Evolutionary conservation across 2,113 vertebrate species (phyloP), one percentile per base, ranked within the genome.

Genomic region (Geococcyx californianus): DNA sequence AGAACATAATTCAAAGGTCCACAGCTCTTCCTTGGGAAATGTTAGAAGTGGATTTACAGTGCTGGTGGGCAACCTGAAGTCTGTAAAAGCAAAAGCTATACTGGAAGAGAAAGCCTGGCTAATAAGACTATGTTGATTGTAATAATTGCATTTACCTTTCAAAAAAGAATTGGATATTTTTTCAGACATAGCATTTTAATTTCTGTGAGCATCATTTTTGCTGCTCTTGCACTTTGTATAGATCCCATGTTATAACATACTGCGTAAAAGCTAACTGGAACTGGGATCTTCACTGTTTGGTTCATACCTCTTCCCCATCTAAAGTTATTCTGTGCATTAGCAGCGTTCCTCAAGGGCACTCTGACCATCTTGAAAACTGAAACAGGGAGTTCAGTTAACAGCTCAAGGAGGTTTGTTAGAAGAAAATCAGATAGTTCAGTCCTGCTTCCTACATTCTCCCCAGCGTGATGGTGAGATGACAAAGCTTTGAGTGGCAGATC

Each of bases 31-130:
- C 40, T 9, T 74, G 60, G 58, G 38, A 78, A 64, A 90, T 89
- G 75, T 89, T 95, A 92, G 66, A 92, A 95, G 44, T 81, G 84
- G 77, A 96, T 95, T 97, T 97, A 93, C 81, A 72, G 85, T 91
- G 92, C 93, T 94, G 75, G 94, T 93, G 76, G 74, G 12, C 75
- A 73, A 56, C 38, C 38, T 60, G 77, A 89, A 63, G 29, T 69
- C 87, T 63, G 8, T 47, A 64, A 72, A 52, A 84, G 47, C 66
- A 75, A 73, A 74, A 92, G 9, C 19, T 66, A 0, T 23, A 18
- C n/a, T 8, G 31, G 49, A 80, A 83, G 26, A 86, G 74, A 87
- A 87, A 63, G 51, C 52, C 49, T 44, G 38, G 8, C 13, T 85
- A 44, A 20, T 68, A 75, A 54, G 25, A 8, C 31, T 23, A 11